Conservation (phyloP, 1,140 invertebrate species). For the Chionoecetes opilio region DNA sequence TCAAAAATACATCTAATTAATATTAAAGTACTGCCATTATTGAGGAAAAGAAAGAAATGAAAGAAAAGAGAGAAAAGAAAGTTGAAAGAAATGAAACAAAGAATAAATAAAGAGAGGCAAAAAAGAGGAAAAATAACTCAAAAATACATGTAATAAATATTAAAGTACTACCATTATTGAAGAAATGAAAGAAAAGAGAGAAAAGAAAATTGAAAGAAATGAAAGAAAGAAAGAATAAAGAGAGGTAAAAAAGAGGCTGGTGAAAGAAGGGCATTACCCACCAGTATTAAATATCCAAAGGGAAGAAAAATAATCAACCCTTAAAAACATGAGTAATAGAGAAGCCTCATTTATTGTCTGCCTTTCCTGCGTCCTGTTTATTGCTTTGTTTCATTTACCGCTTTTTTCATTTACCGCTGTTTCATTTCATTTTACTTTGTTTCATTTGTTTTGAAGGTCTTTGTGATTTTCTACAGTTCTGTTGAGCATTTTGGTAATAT, state of each 20-base stretch:
- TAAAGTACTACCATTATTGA: too few relatives aligned
- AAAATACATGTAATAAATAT: too few relatives aligned
- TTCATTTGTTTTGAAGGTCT: too few relatives aligned
- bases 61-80: too few relatives aligned
- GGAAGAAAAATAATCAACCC: neutral
- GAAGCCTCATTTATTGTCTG: neutral
- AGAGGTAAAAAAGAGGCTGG: neutral
- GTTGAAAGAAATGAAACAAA: neutral
- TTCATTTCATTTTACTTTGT: too few relatives aligned
- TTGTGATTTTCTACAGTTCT: too few relatives aligned
- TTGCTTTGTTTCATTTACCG: neutral
- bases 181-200: neutral
- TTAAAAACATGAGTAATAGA: neutral
- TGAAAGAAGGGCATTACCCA: neutral
- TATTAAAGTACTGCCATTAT: too few relatives aligned
- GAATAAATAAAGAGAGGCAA: neutral
- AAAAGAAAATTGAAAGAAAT: neutral
- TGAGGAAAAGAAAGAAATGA: too few relatives aligned
- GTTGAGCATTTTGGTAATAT: too few relatives aligned
- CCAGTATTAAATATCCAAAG: constrained; percentile 1
- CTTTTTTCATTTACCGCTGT: neutral
- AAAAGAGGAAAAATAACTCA: too few relatives aligned
- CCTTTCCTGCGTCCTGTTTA: neutral
- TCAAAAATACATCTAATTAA: too few relatives aligned
- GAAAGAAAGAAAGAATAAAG: constrained; percentile 19